Conservation (phyloP, 2,888 invertebrate species). For the Caenorhabditis sp. region DNA sequence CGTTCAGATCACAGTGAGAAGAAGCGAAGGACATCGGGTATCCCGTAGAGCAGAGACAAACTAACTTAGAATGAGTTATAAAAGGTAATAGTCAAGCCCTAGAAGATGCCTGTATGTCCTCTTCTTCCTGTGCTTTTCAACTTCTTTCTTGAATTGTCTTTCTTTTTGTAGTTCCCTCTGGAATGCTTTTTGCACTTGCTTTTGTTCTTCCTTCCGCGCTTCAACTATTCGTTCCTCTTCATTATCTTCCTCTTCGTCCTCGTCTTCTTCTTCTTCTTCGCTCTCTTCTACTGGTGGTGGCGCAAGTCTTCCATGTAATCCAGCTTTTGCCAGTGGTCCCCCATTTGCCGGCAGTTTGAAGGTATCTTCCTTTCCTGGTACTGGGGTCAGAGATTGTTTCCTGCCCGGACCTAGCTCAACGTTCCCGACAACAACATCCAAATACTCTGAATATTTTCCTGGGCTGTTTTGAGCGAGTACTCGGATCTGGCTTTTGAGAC, state of each 20-base stretch:
- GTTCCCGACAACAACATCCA: slow-evolving; percentile 25
- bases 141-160: slow-evolving; percentile 7
- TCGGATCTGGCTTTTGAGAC: slow-evolving; percentile 32
- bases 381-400: not conserved
- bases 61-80: slow-evolving; percentile 11
- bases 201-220: too few species aligned
- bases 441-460: slow-evolving; percentile 20
- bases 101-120: slow-evolving; percentile 39
- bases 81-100: slow-evolving; percentile 6
- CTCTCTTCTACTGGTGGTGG: slow-evolving; percentile 10
- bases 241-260: slow-evolving; percentile 21
- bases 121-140: slow-evolving; percentile 20
- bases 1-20: slow-evolving; percentile 15
- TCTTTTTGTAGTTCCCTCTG: too few species aligned
- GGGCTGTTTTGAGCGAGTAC: slow-evolving; percentile 24
- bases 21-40: not conserved
- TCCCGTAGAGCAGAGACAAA: not conserved
- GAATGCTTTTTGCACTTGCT: too few species aligned
- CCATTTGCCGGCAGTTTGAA: slow-evolving; percentile 5
- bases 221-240: slow-evolving; percentile 13
- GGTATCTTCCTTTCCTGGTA: slow-evolving; percentile 2
- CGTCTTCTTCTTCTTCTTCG: slow-evolving; percentile 30
- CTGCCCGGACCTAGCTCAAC: slow-evolving; percentile 13
- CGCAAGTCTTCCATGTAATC: slow-evolving; percentile 4
- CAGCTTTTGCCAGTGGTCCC: slow-evolving; percentile 31